phyloP scores from a whole-genome alignment of 2,113 vertebrate genomes.

The Parus major region DNA sequence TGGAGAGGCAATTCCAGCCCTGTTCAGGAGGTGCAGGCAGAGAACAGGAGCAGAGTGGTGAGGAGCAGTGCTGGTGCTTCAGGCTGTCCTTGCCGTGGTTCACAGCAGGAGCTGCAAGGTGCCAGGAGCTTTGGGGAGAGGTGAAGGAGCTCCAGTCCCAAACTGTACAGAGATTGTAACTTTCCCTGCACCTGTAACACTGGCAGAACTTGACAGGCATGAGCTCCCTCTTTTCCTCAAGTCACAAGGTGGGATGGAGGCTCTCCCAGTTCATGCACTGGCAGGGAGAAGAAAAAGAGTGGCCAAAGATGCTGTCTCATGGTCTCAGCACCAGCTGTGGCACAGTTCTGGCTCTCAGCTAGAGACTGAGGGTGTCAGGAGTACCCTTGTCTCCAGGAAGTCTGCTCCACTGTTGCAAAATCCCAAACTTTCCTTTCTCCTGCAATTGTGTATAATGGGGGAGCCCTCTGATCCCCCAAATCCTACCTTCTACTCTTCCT shows the following conservation, averaged over 20 bases:
- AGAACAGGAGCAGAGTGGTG: constrained; percentile 51
- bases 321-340: not conserved
- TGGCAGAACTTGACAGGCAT: not conserved
- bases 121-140: not conserved
- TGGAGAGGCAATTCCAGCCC: constrained; percentile 49
- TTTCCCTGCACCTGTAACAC: not conserved
- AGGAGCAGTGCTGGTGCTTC: not conserved
- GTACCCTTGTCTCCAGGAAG: accelerated
- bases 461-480: not conserved
- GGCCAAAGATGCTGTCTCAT: not conserved
- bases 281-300: not conserved
- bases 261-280: not conserved
- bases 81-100: not conserved
- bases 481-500: not conserved
- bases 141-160: not conserved
- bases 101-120: not conserved
- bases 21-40: not conserved
- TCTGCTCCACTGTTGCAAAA: not conserved
- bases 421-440: not conserved
- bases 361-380: not conserved
- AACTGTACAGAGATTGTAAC: not conserved
- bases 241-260: accelerated
- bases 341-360: not conserved
- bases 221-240: not conserved
- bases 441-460: not conserved